Base-by-base conservation (phyloP, 2,888 invertebrate genomes). In the Nomada ruficornis region DNA sequence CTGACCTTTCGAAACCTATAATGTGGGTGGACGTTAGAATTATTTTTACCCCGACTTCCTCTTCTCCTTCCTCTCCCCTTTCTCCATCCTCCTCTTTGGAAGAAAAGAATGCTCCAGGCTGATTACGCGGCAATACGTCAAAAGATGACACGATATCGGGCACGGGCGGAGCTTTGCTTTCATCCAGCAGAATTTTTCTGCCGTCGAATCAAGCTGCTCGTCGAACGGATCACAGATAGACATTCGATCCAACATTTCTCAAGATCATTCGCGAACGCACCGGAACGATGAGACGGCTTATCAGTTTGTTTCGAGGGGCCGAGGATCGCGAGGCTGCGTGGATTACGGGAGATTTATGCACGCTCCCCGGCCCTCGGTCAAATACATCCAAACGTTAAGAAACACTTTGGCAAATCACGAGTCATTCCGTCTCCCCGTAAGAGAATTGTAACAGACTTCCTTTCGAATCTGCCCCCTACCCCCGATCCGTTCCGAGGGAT, bases 1-100 rank as follows among this genome's bases (percentile, higher is more conserved):
- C n/a, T 4, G 18, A 15, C 2, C 63, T 80, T 65, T 71, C 13
- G n/a, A 29, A 26, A n/a, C 18, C 29, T 1, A 29, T 13, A 26
- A 59, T 68, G 78, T 69, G 50, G 68, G 47, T 55, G 80, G 54
- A 71, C 36, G 54, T 63, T 44, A 50, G 55, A 57, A 44, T 68
- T 36, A 47, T 68, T 42, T 47, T 71, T 2, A 4, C 9, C 3
- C 18, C 23, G 7, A 10, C 44, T 4, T 5, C n/a, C 23, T 0
- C 57, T 57, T 26, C 26, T 26, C 0, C 23, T 26, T 29, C 23
- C 67, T 54, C 23, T 54, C 55, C 18, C 10, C 1, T 7, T 18
- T 57, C 9, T 13, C 10, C 13, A 13, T 9, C n/a, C 1, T 54
- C 26, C 15, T 11, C 26, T 55, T 55, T 11, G 50, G n/a, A 0